A percentile compares a stretch with the other conserved stretches of the same genome.
Conservation (phyloP, 2,113 vertebrate genomes). For the Scatophagus argus region DNA sequence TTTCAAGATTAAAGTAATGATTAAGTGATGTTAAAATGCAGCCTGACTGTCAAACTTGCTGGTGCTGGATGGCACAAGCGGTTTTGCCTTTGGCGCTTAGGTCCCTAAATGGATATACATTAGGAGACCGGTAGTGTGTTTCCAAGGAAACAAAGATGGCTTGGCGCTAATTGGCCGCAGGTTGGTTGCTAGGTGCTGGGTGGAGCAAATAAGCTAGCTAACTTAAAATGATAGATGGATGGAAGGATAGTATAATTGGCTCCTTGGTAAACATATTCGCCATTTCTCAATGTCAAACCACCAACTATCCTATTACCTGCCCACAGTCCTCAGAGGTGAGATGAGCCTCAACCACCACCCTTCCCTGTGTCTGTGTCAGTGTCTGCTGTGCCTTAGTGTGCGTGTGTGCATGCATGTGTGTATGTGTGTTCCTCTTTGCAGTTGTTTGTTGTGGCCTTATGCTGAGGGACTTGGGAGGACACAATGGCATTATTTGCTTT, state of each 20-base stretch:
- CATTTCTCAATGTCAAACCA: slow-evolving; percentile 37
- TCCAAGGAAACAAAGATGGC: slow-evolving; percentile 66
- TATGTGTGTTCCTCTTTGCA: slow-evolving; percentile 11
- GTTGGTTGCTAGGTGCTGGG: slow-evolving; percentile 60
- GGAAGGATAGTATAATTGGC: slow-evolving; percentile 27
- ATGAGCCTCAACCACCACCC: slow-evolving; percentile 1
- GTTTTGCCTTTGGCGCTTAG: slow-evolving; percentile 7
- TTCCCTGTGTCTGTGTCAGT: too few species aligned
- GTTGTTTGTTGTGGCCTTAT: slow-evolving; percentile 25
- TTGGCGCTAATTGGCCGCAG: slow-evolving; percentile 59
- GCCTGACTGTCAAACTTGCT: slow-evolving; percentile 17
- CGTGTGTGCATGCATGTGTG: slow-evolving; percentile 7
- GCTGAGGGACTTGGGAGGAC: slow-evolving; percentile 29
- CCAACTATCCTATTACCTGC: slow-evolving; percentile 17
- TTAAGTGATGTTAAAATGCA: slow-evolving; percentile 40
- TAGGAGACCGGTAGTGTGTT: slow-evolving; percentile 51
- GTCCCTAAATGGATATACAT: slow-evolving; percentile 48
- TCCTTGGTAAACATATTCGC: slow-evolving; percentile 31
- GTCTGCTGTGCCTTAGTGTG: too few species aligned
- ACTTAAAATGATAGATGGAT: slow-evolving; percentile 42
- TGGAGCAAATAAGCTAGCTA: slow-evolving; percentile 31
- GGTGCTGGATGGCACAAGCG: background rate
- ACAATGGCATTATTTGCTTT: slow-evolving; percentile 54
- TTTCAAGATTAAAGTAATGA: slow-evolving; percentile 33
- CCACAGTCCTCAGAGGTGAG: slow-evolving; percentile 10